Percentiles rank a stretch among this genome's conserved stretches.
Conservation (phyloP, 2,888 invertebrate genomes). For the Junonia oenone region DNA sequence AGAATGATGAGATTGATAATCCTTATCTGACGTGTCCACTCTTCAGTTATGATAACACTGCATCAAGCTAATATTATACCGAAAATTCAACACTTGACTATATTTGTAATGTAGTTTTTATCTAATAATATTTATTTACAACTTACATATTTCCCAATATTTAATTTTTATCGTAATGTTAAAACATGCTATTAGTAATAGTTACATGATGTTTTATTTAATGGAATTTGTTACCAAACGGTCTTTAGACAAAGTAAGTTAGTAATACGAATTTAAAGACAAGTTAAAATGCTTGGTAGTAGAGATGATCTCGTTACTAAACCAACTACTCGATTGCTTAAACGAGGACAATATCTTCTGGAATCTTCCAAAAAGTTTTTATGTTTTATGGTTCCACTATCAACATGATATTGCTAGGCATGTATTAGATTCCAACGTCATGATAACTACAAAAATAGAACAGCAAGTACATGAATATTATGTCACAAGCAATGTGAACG, state of each 20-base stretch:
- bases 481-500: constrained; percentile 22
- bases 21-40: constrained; percentile 15
- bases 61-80: constrained; percentile 7
- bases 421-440: constrained; percentile 11
- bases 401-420: not conserved
- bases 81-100: not conserved
- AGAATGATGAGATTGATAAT: constrained; percentile 10
- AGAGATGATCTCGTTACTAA: too few species aligned
- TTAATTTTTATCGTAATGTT: not conserved
- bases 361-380: not conserved
- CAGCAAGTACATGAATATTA: constrained; percentile 16
- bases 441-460: constrained; percentile 18
- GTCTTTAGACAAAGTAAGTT: too few species aligned
- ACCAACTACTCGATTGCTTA: too few species aligned
- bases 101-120: constrained; percentile 2
- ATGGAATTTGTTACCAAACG: too few species aligned
- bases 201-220: not conserved
- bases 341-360: too few species aligned
- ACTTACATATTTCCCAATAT: not conserved
- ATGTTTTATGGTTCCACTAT: not conserved
- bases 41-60: constrained; percentile 9
- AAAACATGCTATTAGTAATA: too few species aligned
- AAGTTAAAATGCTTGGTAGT: too few species aligned
- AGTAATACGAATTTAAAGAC: too few species aligned
- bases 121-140: not conserved